Conservation (phyloP, 2,888 invertebrate genomes). For the Arctia plantaginis region DNA sequence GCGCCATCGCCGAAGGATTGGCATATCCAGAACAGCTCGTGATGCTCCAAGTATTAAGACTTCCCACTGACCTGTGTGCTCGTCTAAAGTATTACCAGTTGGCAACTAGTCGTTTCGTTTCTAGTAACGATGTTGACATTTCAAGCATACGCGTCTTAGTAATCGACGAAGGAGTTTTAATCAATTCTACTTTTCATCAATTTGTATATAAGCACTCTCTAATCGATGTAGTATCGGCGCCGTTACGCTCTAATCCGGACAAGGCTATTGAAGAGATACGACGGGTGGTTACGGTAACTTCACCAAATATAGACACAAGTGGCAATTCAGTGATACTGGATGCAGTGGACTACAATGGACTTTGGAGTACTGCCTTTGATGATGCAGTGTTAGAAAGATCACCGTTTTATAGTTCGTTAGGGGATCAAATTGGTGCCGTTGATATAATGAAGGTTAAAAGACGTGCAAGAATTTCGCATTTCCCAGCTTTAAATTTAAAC, state of each 20-base stretch:
- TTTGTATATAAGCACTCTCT: slow-evolving; percentile 6
- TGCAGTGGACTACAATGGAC: slow-evolving; percentile 12
- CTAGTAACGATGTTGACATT: slow-evolving; percentile 7
- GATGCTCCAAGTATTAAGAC: slow-evolving; percentile 6
- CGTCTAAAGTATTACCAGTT: slow-evolving; percentile 12
- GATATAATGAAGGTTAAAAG: slow-evolving; percentile 20
- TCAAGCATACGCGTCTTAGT: slow-evolving; percentile 1
- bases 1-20: slow-evolving; percentile 14
- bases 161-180: slow-evolving; percentile 9
- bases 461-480: slow-evolving; percentile 10
- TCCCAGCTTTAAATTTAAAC: slow-evolving; percentile 2
- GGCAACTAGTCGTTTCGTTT: slow-evolving; percentile 6
- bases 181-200: slow-evolving; percentile 6
- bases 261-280: neutral
- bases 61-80: slow-evolving; percentile 7
- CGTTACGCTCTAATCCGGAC: neutral
- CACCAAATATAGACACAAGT: slow-evolving; percentile 1
- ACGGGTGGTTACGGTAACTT: neutral
- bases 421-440: slow-evolving; percentile 8
- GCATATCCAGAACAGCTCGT: neutral
- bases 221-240: slow-evolving; percentile 10
- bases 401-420: slow-evolving; percentile 15
- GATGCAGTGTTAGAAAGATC: slow-evolving; percentile 12
- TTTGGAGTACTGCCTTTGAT: slow-evolving; percentile 21
- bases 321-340: slow-evolving; percentile 20